Evolutionary conservation across 2,113 vertebrate species (phyloP), one percentile per base, ranked within the genome.

Genomic region (Mesoclemmys tuberculata): DNA sequence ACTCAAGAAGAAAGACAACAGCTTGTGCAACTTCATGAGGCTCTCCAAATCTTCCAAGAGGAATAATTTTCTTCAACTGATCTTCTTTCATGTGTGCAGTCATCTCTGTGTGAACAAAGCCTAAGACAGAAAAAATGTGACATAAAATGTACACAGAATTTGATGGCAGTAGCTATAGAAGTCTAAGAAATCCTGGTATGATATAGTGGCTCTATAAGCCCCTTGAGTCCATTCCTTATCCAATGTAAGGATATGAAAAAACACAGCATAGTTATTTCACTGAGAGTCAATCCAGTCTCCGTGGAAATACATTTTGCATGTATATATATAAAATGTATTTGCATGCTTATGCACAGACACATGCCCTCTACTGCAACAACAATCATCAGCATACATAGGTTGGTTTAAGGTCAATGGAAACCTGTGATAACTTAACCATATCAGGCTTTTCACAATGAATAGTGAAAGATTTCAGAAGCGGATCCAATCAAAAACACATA

Each of bases 41-140:
- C 49, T 99, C 98, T 58, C 99, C 99, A 94, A 99, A 99, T 71
- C 99, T 98, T 54, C 99, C 98, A 90, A 99, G 98, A 1, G 98
- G 99, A 96, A 99, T 98, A 21, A 80, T 93, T 92, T 97, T 98
- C 79, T 94, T 97, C 80, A 96, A 21, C 2, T 98, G 93, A 51
- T 98, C 98, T 97, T 99, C 98, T 24, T 97, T 97, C 97, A 99
- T 96, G 75, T 97, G 97, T 68, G 98, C 97, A 0, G 99, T 99
- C 99, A 99, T 99, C 96, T 99, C 98, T 9, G 99, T 99, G 77
- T 51, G 98, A 96, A 99, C 96, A 92, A 99, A 99, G 46, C 99
- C 99, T 99, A 97, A 31, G 93, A 97, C 54, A 90, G 13, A 84
- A 95, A 44, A 94, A 96, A 97, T 1, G 74, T 91, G 54, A 93